phyloP scores from a whole-genome alignment of 2,797 vertebrate genomes.

The Pelodytes ibericus region DNA sequence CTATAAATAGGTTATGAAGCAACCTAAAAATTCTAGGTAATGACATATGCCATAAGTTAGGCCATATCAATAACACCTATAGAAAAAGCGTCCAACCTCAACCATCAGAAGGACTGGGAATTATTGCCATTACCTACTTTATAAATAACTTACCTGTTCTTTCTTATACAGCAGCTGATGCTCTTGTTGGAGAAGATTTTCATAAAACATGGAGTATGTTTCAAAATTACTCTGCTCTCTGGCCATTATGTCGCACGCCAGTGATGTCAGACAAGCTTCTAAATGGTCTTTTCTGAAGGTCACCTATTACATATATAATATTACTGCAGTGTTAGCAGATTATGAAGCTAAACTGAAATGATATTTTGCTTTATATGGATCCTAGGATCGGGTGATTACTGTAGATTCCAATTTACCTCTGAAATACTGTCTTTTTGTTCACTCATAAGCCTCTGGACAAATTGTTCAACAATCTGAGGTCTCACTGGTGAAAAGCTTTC shows the following conservation, averaged over 20 bases:
- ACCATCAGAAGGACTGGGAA: too few species aligned
- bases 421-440: conserved; percentile 65
- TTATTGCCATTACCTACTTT: neutral
- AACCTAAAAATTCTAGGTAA: too few species aligned
- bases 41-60: too few species aligned
- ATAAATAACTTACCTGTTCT: conserved; percentile 66
- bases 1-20: too few species aligned
- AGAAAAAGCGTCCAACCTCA: too few species aligned
- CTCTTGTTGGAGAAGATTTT: conserved; percentile 73
- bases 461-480: conserved; percentile 72
- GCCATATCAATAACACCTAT: too few species aligned
- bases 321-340: too few species aligned
- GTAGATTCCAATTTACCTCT: conserved; percentile 72
- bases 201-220: conserved; percentile 76
- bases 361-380: too few species aligned
- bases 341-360: too few species aligned
- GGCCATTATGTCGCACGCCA: conserved; percentile 71
- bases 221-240: conserved; percentile 74
- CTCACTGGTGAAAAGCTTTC: conserved; percentile 69
- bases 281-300: conserved; percentile 68
- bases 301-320: conserved; percentile 59
- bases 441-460: conserved; percentile 76
- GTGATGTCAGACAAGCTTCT: conserved; percentile 67
- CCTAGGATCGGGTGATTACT: too few species aligned
- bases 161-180: conserved; percentile 68